Evolutionary conservation across 2,797 vertebrate species (phyloP), one percentile per base, ranked within the genome.

Genomic region (Lagodon rhomboides): DNA sequence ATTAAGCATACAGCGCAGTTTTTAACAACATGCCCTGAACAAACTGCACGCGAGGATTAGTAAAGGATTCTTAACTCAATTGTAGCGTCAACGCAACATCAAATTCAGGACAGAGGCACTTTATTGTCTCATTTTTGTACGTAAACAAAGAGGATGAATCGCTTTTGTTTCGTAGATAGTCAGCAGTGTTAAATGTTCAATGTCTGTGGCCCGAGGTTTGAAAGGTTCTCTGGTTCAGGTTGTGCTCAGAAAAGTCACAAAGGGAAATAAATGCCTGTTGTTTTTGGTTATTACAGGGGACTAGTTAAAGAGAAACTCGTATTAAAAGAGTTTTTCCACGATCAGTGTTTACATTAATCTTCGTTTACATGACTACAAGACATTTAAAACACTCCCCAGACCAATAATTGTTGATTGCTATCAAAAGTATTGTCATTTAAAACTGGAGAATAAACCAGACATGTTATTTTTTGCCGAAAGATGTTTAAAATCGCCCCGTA

Each of bases 1-100:
- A 94, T 93, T 82, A 92, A 83, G 85, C 91, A 86, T 69, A 61
- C 38, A 41, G 61, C 44, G 53, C 77, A 64, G 69, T 80, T 91
- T 89, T 87, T 83, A 89, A 87, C 87, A 88, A 74, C 78, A 83
- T 68, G 43, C 55, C n/a, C 71, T 84, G 77, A 85, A 88, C 79
- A 89, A 89, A 86, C 82, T 79, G 46, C 27, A 23, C 61, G 81
- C 4, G 0, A 75, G 74, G 51, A 73, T 83, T 80, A 80, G 51
- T 53, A 23, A 63, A 70, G 61, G 68, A 68, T 65, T 63, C 63
- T 69, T 58, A 20, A 75, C 23, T 80, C 74, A 74, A 15, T 41
- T 60, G 17, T 61, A 61, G 30, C 5, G 6, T 3, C 46, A 53
- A 27, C 50, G 54, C 22, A 38, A 12, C 44, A 67, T 79, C n/a